Conservation (phyloP, 2,888 invertebrate species). For the Chloroclysta siterata region DNA sequence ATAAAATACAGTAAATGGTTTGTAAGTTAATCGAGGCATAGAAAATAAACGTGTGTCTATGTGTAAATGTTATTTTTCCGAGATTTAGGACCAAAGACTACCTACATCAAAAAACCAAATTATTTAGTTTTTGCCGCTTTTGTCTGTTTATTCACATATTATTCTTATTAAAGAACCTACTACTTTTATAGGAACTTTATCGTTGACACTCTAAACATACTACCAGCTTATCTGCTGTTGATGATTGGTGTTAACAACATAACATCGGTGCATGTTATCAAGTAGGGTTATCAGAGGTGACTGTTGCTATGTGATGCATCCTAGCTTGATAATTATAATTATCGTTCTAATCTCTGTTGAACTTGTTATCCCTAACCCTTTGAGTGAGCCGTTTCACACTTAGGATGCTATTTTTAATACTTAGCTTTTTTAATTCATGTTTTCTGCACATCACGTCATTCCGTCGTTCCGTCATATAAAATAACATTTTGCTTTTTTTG, state of each 20-base stretch:
- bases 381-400: neutral
- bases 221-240: conserved; percentile 11
- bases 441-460: no score
- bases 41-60: no score
- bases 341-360: conserved; percentile 22
- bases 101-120: no score
- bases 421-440: no score
- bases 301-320: conserved; percentile 31
- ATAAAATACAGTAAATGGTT: no score
- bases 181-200: conserved; percentile 6
- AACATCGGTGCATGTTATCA: conserved; percentile 20
- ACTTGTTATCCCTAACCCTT: conserved; percentile 8
- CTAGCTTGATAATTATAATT: conserved; percentile 10
- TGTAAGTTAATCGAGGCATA: no score
- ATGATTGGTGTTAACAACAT: conserved; percentile 17
- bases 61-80: no score
- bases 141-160: neutral
- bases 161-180: neutral
- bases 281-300: conserved; percentile 28
- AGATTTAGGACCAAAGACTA: no score
- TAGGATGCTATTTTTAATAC: neutral
- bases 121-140: no score
- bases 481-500: no score
- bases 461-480: no score
- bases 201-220: conserved; percentile 10